Evolutionary conservation across 1,140 invertebrate species (phyloP), one percentile per base, ranked within the genome.

Genomic region (Solenopsis fugax): DNA sequence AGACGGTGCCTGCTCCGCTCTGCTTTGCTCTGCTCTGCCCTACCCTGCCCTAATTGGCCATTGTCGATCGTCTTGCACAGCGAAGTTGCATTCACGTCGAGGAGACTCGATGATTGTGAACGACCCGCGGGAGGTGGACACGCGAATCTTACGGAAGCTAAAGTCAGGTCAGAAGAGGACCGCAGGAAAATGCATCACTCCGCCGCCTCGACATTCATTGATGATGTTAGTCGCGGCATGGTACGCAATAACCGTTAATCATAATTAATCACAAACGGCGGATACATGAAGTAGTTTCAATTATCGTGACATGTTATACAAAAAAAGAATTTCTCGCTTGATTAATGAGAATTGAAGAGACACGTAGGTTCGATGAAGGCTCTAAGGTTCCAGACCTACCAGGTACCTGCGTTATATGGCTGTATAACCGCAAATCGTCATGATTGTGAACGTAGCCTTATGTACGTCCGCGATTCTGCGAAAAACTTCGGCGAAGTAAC

Each of bases 11-110:
- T 85, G 73, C 52, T 58, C 65, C 54, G 58, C 52, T 29, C 18
- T 41, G 72, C 41, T 29, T 21, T 78, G 54, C 65, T 60, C 54
- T 72, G 69, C 52, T 69, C 64, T 88, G 12, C 45, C 48, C 45
- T 67, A 29, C 67, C 76, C 71, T 72, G 72, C 41, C 75, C 85
- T 89, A 89, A 90, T 89, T 90, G 89, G 29, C 78, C 85, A 85
- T 78, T 89, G 88, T 80, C 85, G 67, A 71, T 64, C 62, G 34
- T 71, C 24, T 64, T 69, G 45, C 62, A 4, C 50, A 12, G 4
- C 12, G 5, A 73, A 1, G 78, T 54, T n/a, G 72, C 73, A 77
- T 85, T 76, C 56, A 85, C 18, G 48, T 18, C 37, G 56, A 65
- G 72, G 6, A 54, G 41, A 62, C 50, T 84, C 18, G 50, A n/a